Base-by-base conservation (phyloP, 2,113 vertebrate genomes). In the Aplodontia rufa region DNA sequence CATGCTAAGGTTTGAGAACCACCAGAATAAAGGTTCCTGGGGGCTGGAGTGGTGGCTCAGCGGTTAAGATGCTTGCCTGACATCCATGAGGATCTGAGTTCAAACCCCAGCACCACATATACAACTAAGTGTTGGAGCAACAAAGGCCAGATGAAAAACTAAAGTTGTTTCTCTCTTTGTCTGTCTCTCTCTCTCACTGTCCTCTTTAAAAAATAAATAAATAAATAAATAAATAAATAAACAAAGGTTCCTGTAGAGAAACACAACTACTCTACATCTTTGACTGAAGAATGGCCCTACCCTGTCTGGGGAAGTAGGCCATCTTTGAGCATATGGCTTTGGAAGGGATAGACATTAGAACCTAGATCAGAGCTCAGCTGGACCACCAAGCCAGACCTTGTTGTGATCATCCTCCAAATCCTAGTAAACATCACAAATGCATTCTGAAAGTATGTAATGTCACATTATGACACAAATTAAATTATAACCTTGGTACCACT, bases 331-430 rank as follows among this genome's bases (percentile, higher is more conserved):
- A 87, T 45, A 30, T 66, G 72, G 82, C 62, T 96, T 74, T 82
- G 60, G 60, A 96, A 97, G 17, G 35, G 35, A 93, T 26, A 28
- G 24, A 93, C 22, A 79, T 76, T 32, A 40, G 47, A 82, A 93
- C 26, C 32, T 40, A 64, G 20, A 24, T 84, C 40, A 66, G 35
- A 90, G 62, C 30, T 87, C 45, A 60, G n/a, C 47, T 30, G 30
- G 81, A 72, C 49, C 51, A 42, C 69, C 22, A 83, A 13, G 28
- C 45, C 8, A 64, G 82, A 83, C 30, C 28, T 74, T 47, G 58
- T 37, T 42, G 85, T 9, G 35, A 40, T 78, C 14, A 32, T 68
- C 42, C 30, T 11, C 4, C 19, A 71, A 79, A 92, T 40, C 7
- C 55, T 66, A 84, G n/a, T 51, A 86, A 94, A 74, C 32, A 55